Conservation (phyloP, 2,888 invertebrate genomes). For the Biston stratarius region DNA sequence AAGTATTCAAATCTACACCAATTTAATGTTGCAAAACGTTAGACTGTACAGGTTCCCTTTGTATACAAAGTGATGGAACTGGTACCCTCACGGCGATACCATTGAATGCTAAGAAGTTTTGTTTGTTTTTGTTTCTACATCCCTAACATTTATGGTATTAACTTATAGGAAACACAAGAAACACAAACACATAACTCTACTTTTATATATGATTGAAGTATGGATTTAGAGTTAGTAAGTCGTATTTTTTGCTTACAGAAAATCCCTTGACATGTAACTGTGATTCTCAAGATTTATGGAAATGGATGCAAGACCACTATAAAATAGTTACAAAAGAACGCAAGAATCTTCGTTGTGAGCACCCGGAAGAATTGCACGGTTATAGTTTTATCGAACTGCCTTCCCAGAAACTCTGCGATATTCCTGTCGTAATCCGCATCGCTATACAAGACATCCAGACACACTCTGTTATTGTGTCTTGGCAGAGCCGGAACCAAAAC, state of each 20-base stretch:
- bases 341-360: slow-evolving; percentile 91
- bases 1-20: too few relatives aligned
- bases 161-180: too few relatives aligned
- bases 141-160: too few relatives aligned
- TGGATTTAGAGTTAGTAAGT: neutral
- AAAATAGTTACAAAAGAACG: slow-evolving; percentile 89
- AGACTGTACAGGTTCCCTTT: too few relatives aligned
- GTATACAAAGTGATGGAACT: too few relatives aligned
- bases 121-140: too few relatives aligned
- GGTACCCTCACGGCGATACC: too few relatives aligned
- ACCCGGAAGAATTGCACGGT: slow-evolving; percentile 93
- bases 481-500: slow-evolving; percentile 95
- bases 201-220: too few relatives aligned
- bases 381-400: slow-evolving; percentile 91
- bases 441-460: slow-evolving; percentile 96
- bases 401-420: slow-evolving; percentile 94
- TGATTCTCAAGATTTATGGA: slow-evolving; percentile 96
- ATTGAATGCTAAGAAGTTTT: too few relatives aligned
- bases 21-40: too few relatives aligned
- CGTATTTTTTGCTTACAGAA: slow-evolving; percentile 82
- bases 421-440: slow-evolving; percentile 93
- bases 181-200: too few relatives aligned
- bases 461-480: slow-evolving; percentile 94
- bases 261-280: slow-evolving; percentile 96
- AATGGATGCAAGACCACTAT: slow-evolving; percentile 95